phyloP scores from a whole-genome alignment of 2,113 vertebrate species.

The Cebus imitator region DNA sequence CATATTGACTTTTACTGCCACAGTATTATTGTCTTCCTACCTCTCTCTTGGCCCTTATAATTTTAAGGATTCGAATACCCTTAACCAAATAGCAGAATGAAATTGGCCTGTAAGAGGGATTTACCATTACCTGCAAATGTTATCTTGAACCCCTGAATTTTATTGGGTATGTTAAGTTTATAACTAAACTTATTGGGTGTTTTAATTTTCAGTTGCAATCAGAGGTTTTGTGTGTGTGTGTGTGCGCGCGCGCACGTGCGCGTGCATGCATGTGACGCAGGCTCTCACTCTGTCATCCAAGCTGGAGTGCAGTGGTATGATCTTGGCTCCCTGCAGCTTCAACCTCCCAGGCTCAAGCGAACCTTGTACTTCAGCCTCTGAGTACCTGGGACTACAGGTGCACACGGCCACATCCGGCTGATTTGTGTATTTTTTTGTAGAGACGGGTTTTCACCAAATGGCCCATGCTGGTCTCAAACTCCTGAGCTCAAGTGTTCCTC shows the following conservation, averaged over 20 bases:
- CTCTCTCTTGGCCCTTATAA: neutral
- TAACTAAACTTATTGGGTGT: neutral
- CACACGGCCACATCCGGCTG: no score
- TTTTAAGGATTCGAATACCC: neutral
- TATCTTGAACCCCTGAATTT: slow-evolving; percentile 2
- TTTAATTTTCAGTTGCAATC: slow-evolving; percentile 30
- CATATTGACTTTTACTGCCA: neutral
- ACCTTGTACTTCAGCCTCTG: no score
- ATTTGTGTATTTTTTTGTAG: no score
- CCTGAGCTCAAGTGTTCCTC: no score
- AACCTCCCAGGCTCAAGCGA: no score
- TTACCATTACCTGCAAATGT: neutral
- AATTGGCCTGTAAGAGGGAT: neutral
- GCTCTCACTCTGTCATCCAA: no score
- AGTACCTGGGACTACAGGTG: no score
- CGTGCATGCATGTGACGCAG: no score
- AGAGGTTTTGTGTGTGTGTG: neutral
- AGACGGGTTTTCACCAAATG: no score
- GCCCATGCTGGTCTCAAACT: no score
- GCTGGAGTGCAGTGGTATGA: no score
- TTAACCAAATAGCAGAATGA: slow-evolving; percentile 3
- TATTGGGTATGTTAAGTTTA: slow-evolving; percentile 10
- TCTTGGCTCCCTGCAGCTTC: no score
- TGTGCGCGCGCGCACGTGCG: fast-evolving
- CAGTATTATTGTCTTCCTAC: neutral